These are phyloP conservation scores for Mesochorus sp. DNA, from an alignment of 2,888 invertebrate genomes.

Conservation along the genomic window DNA sequence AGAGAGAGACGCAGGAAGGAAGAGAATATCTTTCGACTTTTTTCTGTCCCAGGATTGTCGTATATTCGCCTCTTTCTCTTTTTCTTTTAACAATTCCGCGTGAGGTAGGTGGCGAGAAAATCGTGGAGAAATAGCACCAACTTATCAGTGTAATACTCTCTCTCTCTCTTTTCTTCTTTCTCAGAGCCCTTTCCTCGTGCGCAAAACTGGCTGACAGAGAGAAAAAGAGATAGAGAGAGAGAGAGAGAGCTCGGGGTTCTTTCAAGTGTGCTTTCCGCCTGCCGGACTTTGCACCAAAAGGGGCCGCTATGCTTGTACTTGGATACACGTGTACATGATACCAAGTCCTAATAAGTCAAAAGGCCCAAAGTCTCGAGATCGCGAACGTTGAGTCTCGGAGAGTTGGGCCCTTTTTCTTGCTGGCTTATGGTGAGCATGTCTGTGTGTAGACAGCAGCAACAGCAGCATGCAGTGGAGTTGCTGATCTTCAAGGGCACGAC, in stretches of 20 bases:
- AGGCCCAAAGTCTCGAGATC: not conserved
- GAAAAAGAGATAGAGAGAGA: slow-evolving; percentile 33
- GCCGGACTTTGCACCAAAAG: slow-evolving; percentile 28
- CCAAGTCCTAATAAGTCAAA: not conserved
- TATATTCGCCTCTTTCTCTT: not conserved
- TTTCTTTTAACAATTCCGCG: not conserved
- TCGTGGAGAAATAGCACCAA: too few species aligned
- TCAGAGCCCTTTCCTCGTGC: not conserved
- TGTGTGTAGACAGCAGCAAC: not conserved
- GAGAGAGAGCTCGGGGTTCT: not conserved
- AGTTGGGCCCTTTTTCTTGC: not conserved
- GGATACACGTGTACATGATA: not conserved
- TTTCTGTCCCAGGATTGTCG: slow-evolving; percentile 50
- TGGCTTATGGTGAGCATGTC: slow-evolving; percentile 9
- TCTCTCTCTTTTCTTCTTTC: not conserved
- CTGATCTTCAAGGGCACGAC: slow-evolving; percentile 54
- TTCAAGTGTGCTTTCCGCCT: slow-evolving; percentile 41
- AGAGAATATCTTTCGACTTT: slow-evolving; percentile 5
- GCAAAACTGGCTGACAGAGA: not conserved
- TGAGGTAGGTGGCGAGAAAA: slow-evolving; percentile 44
- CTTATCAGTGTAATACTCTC: not conserved
- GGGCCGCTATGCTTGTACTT: not conserved
- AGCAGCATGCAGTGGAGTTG: slow-evolving; percentile 32
- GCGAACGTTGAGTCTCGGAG: not conserved
- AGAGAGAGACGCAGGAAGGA: slow-evolving; percentile 19